Percentiles rank a stretch among this genome's conserved stretches.
Conservation (phyloP, 1,140 invertebrate species). For the Psilanteris sp. region DNA sequence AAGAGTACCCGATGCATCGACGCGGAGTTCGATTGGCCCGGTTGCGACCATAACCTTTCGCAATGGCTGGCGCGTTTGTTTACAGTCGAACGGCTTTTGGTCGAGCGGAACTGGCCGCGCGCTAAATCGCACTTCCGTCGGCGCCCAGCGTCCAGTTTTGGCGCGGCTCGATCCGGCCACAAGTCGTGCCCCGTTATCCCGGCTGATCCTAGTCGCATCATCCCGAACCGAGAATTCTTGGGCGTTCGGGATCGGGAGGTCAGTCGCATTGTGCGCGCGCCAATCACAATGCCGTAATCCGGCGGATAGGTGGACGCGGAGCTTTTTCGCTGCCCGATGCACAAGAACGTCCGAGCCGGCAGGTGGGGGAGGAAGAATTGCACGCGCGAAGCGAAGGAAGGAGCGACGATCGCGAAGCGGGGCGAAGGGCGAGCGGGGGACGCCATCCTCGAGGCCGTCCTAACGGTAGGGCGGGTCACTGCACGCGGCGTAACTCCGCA, state of each 20-base stretch:
- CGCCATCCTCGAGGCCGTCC: slow-evolving; percentile 78
- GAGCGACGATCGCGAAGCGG: slow-evolving; percentile 26
- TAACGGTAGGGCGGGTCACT: slow-evolving; percentile 81
- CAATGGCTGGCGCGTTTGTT: slow-evolving; percentile 33
- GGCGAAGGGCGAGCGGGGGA: slow-evolving; percentile 58
- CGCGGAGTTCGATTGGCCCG: slow-evolving; percentile 44
- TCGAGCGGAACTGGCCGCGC: slow-evolving; percentile 7
- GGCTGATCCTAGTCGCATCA: slow-evolving; percentile 5
- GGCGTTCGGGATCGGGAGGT: slow-evolving; percentile 52
- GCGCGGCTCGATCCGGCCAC: background rate
- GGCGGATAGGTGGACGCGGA: slow-evolving; percentile 48
- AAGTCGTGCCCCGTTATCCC: slow-evolving; percentile 13
- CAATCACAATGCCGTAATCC: slow-evolving; percentile 22
- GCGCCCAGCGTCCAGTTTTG: background rate
- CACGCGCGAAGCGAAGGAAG: slow-evolving; percentile 16
- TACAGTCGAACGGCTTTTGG: slow-evolving; percentile 9
- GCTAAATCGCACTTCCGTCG: background rate
- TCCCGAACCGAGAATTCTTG: slow-evolving; percentile 32
- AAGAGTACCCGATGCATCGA: slow-evolving; percentile 56
- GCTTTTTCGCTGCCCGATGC: slow-evolving; percentile 66
- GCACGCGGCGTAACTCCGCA: slow-evolving; percentile 76
- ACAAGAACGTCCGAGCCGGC: slow-evolving; percentile 57
- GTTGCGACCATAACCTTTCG: slow-evolving; percentile 60
- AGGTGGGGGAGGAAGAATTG: slow-evolving; percentile 27
- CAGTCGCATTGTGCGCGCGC: slow-evolving; percentile 36